Evolutionary conservation across 2,113 vertebrate species (phyloP).

Genomic region (Aviceda subcristata): DNA sequence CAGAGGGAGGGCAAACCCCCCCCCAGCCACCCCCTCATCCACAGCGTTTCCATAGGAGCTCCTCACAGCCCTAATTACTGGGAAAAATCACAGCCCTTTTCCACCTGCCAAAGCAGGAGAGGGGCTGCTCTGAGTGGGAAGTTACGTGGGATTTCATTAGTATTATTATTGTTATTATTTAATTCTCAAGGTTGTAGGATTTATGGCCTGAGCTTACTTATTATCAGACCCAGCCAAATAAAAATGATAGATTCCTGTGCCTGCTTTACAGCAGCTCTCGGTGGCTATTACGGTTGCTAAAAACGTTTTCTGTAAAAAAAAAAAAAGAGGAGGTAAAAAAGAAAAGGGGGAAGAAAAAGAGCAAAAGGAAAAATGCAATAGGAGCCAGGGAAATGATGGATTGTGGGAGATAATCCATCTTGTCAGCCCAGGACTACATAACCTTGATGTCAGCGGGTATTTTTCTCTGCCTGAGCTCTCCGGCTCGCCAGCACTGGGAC

Average conservation of each 20-base stretch:
- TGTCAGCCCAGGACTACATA: slow-evolving; percentile 64
- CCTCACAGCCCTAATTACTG: not conserved
- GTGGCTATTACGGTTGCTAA: slow-evolving; percentile 67
- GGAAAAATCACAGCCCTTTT: not conserved
- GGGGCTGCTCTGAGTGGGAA: not conserved
- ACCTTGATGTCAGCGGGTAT: slow-evolving; percentile 73
- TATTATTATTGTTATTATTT: slow-evolving; percentile 43
- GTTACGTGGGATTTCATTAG: slow-evolving; percentile 17
- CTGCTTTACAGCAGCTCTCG: slow-evolving; percentile 63
- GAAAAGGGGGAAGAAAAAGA: not conserved
- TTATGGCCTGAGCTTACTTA: slow-evolving; percentile 65
- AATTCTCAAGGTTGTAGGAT: slow-evolving; percentile 69
- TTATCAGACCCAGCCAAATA: slow-evolving; percentile 65
- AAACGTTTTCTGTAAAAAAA: slow-evolving; percentile 60
- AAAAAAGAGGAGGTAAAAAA: not conserved
- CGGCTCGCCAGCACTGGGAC: not conserved
- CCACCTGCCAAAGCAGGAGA: not conserved
- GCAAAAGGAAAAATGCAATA: slow-evolving; percentile 37
- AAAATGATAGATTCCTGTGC: slow-evolving; percentile 69
- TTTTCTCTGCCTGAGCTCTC: slow-evolving; percentile 65
- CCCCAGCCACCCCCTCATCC: not conserved
- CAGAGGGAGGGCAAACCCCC: not conserved
- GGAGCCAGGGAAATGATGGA: slow-evolving; percentile 46
- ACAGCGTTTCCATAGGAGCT: not conserved
- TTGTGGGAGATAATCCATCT: slow-evolving; percentile 63